Conservation (phyloP, 2,113 vertebrate species). For the Anser cygnoides region DNA sequence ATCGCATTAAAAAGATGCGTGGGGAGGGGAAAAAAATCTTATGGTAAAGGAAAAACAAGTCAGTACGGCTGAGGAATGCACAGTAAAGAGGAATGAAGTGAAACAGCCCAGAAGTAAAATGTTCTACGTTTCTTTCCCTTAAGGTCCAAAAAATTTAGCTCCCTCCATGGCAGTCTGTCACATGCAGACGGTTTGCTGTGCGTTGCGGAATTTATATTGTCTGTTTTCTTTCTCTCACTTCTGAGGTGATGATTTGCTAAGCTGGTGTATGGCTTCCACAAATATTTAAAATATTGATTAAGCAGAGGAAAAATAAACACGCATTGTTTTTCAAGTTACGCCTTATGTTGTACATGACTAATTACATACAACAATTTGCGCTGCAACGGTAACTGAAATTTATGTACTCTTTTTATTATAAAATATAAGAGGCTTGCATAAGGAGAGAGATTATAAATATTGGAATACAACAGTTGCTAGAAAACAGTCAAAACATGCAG, state of each 20-base stretch:
- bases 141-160: neutral
- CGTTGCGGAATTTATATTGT: neutral
- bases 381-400: slow-evolving; percentile 60
- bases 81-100: neutral
- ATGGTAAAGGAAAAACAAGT: neutral
- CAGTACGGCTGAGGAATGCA: neutral
- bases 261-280: slow-evolving; percentile 41
- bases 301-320: slow-evolving; percentile 65
- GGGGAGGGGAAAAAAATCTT: neutral
- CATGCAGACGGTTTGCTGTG: neutral
- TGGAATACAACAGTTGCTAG: slow-evolving; percentile 55
- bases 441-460: slow-evolving; percentile 65
- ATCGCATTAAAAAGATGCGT: neutral
- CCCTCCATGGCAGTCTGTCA: neutral
- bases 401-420: slow-evolving; percentile 71
- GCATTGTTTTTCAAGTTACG: slow-evolving; percentile 62
- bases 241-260: slow-evolving; percentile 40
- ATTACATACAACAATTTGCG: slow-evolving; percentile 67
- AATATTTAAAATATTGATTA: slow-evolving; percentile 76
- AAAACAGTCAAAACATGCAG: slow-evolving; percentile 46
- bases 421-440: slow-evolving; percentile 65
- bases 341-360: slow-evolving; percentile 70
- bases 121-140: neutral
- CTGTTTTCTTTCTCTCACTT: neutral
- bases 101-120: neutral